These are phyloP conservation scores for Muscicapa comitata DNA, from an alignment of 2,797 vertebrate genomes.

Conservation along the genomic window DNA sequence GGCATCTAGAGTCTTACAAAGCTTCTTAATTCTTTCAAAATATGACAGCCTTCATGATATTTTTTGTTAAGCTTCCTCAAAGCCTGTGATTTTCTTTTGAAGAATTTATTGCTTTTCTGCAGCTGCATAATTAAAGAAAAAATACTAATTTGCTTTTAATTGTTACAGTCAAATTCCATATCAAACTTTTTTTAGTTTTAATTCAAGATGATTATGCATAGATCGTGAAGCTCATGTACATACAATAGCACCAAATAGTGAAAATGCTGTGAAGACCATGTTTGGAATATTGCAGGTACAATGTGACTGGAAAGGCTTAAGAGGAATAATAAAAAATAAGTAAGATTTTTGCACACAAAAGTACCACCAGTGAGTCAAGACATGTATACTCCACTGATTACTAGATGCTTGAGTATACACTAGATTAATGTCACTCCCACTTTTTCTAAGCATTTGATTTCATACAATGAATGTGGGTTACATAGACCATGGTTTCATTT, in stretches of 20 bases:
- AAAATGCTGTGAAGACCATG: fast-evolving
- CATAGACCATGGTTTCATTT: neutral
- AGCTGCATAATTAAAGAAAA: neutral
- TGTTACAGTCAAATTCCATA: neutral
- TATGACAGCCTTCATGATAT: neutral
- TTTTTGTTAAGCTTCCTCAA: neutral
- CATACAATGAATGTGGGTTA: neutral
- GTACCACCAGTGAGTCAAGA: neutral
- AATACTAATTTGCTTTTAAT: neutral
- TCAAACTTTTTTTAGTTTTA: neutral
- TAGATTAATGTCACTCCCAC: neutral
- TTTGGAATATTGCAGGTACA: neutral
- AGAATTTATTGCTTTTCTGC: neutral
- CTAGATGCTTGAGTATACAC: neutral
- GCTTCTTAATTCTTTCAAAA: neutral
- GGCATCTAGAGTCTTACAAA: neutral
- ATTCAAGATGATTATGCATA: neutral
- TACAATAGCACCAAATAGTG: neutral
- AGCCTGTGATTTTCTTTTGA: neutral
- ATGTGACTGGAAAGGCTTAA: neutral
- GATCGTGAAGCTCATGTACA: neutral
- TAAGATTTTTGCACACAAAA: neutral
- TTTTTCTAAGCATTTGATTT: neutral
- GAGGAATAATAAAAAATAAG: neutral
- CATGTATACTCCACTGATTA: neutral